These are phyloP conservation scores for Uromys caudimaculatus DNA, from an alignment of 2,797 vertebrate species.

Conservation along the genomic window DNA sequence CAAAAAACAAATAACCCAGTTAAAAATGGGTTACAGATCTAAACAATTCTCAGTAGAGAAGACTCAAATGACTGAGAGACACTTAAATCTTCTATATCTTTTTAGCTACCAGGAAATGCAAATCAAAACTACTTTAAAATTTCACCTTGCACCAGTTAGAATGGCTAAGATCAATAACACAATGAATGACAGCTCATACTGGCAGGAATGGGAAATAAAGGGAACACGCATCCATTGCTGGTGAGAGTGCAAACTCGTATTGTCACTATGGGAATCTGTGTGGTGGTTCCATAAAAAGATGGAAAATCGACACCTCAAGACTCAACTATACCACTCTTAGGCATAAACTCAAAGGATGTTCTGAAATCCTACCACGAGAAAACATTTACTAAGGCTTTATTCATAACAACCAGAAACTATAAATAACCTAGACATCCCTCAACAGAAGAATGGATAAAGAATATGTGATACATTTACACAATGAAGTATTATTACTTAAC, in stretches of 20 bases:
- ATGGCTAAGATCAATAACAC: neutral
- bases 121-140: neutral
- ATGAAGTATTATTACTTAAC: neutral
- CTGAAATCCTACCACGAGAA: neutral
- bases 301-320: neutral
- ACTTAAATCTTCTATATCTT: neutral
- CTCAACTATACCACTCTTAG: neutral
- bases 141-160: neutral
- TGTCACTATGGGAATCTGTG: neutral
- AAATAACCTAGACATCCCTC: neutral
- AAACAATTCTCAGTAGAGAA: neutral
- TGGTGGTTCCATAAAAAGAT: neutral
- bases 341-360: neutral
- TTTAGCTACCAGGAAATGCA: neutral
- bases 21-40: neutral
- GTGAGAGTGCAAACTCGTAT: neutral
- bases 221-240: neutral
- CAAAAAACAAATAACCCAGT: neutral
- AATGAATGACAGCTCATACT: neutral
- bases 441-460: neutral
- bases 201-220: neutral
- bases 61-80: neutral
- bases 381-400: neutral
- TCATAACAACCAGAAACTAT: neutral
- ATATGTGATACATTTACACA: neutral